Base-by-base conservation (phyloP, 2,888 invertebrate genomes). In the Dione juno region DNA sequence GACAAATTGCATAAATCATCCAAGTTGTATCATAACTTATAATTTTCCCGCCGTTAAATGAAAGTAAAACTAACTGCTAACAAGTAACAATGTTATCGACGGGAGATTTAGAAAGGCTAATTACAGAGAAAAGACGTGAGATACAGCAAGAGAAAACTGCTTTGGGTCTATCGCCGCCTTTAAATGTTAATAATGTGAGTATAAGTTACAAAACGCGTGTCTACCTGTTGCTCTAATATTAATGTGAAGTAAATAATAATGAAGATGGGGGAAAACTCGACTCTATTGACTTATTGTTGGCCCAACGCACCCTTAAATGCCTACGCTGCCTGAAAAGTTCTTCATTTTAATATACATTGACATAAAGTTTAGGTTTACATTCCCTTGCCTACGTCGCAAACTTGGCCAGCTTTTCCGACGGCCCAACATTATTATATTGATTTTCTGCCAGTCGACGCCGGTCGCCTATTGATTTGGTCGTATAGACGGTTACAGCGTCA, bases 61-160 rank as follows among this genome's bases (percentile, higher is more conserved):
- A 78, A 82, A 82, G 80, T 79, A 74, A 81, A 81, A 82, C 78
- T 81, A 79, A 82, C 78, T 81, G 79, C 79, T 63, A 71, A 40
- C 40, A 40, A 11, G 37, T 59, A 71, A 87, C 86, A 88, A 92
- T 92, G 92, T 80, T 90, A 88, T 90, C 92, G 73, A 75, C 84
- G 59, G 79, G 76, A 74, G 82, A 83, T 81, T 83, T 93, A 87
- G 92, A 92, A 88, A 90, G 81, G 81, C 82, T 92, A 82, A 92
- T 93, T 87, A 78, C 82, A 64, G 83, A 79, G 82, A 93, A 93
- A 88, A 90, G 84, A 80, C 85, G 84, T 83, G 89, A 89, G 82
- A 89, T 93, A 80, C 84, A 90, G 79, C 83, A 82, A 71, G 93
- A 93, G 84, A 93, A 92, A 88, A 80, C 77, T 28, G 76, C 77